phyloP scores from a whole-genome alignment of 1,140 invertebrate genomes.

The Anoplophora glabripennis region DNA sequence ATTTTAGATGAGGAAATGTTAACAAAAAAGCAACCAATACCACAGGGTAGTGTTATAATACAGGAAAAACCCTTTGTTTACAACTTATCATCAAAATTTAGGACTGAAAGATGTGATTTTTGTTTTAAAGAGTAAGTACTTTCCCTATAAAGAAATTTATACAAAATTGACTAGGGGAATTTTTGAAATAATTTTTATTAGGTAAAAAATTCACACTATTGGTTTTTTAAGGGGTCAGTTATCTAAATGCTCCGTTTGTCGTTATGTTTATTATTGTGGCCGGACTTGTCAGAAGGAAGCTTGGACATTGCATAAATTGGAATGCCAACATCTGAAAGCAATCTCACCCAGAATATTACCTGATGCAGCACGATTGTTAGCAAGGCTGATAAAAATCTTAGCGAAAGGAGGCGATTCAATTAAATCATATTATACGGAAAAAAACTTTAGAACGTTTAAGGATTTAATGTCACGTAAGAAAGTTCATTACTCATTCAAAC shows the following conservation, averaged over 20 bases:
- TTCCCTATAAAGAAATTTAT: too few species aligned
- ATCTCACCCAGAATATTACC: conserved; percentile 65
- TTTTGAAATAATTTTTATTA: too few species aligned
- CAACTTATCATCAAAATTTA: conserved; percentile 56
- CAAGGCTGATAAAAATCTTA: conserved; percentile 69
- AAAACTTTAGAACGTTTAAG: conserved; percentile 70
- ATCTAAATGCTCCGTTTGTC: conserved; percentile 73
- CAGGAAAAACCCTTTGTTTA: conserved; percentile 61
- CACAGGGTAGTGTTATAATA: conserved; percentile 54
- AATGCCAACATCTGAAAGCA: conserved; percentile 70
- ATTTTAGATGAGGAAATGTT: neutral
- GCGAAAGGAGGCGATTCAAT: conserved; percentile 62
- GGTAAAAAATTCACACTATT: too few species aligned
- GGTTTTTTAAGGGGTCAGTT: conserved; percentile 60
- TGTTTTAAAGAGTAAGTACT: conserved; percentile 59
- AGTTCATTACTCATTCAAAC: too few species aligned
- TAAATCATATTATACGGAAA: conserved; percentile 64
- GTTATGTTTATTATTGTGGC: conserved; percentile 77
- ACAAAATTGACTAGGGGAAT: too few species aligned
- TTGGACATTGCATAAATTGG: conserved; percentile 74
- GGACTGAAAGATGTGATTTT: conserved; percentile 58
- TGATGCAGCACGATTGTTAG: conserved; percentile 70
- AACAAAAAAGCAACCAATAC: conserved; percentile 32
- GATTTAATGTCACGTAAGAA: conserved; percentile 82
- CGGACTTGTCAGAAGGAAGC: conserved; percentile 69